Evolutionary conservation across 1,140 invertebrate species (phyloP).

Genomic region (Cyclargus thomasi): DNA sequence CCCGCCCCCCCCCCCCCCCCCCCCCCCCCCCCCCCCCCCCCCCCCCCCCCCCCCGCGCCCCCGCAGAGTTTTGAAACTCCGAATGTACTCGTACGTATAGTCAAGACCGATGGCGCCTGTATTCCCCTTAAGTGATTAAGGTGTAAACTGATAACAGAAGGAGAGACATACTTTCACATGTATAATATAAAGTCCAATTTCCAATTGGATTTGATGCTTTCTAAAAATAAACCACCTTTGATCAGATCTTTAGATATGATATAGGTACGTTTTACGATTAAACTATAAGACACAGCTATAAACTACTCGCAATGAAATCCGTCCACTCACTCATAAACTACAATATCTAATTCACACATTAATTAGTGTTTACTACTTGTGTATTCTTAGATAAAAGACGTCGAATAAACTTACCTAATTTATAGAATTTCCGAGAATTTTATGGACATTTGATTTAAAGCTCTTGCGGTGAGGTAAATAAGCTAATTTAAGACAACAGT

Average conservation of each 20-base stretch:
- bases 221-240: slow-evolving; percentile 1
- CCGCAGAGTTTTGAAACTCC: too few species aligned
- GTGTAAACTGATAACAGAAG: too few species aligned
- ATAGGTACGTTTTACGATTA: neutral
- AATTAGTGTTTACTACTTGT: slow-evolving; percentile 10
- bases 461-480: neutral
- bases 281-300: neutral
- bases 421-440: slow-evolving; percentile 7
- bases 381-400: slow-evolving; percentile 1
- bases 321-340: slow-evolving; percentile 1
- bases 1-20: too few species aligned
- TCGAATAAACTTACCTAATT: neutral
- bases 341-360: neutral
- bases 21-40: too few species aligned
- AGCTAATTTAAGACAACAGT: too few species aligned
- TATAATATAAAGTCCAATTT: neutral
- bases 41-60: too few species aligned
- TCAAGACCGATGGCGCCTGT: too few species aligned
- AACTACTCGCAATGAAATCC: slow-evolving; percentile 6
- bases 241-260: neutral
- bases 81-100: too few species aligned
- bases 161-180: too few species aligned
- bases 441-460: neutral
- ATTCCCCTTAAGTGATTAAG: too few species aligned
- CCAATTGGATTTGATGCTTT: neutral